These are phyloP conservation scores for Limonius californicus DNA, from an alignment of 1,140 invertebrate genomes.

Conservation along the genomic window DNA sequence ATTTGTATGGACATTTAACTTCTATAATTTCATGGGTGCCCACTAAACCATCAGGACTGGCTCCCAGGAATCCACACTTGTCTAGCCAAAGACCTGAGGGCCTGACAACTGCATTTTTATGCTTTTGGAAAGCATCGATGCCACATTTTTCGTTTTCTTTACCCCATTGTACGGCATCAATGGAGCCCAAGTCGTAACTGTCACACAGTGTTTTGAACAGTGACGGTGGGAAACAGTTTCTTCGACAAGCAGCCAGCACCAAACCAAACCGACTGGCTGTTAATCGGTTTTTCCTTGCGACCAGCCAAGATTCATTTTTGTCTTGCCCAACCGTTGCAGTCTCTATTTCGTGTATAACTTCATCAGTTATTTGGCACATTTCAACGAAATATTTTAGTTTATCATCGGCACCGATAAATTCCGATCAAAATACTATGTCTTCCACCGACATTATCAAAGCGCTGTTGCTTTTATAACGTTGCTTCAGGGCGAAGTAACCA, in stretches of 20 bases:
- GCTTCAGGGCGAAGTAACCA: too few species aligned
- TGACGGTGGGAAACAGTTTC: conserved; percentile 17
- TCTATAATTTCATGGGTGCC: too few species aligned
- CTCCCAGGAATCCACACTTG: too few species aligned
- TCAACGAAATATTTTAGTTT: neutral
- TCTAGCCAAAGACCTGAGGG: too few species aligned
- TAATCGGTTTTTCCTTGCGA: conserved; percentile 16
- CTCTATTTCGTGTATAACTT: too few species aligned
- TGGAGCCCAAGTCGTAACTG: conserved; percentile 14
- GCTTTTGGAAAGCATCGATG: too few species aligned
- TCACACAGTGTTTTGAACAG: conserved; percentile 13
- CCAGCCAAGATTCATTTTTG: conserved; percentile 20
- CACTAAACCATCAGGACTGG: too few species aligned
- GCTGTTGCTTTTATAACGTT: too few species aligned
- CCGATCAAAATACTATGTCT: neutral
- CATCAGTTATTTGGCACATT: neutral
- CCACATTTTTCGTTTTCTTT: neutral
- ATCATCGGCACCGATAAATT: neutral
- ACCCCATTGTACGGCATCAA: conserved; percentile 9
- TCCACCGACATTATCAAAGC: neutral
- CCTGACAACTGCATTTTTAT: too few species aligned
- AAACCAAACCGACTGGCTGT: conserved; percentile 21
- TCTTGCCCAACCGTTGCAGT: conserved; percentile 15
- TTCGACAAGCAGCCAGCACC: conserved; percentile 12
- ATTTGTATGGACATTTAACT: too few species aligned